Evolutionary conservation across 2,888 invertebrate genomes (phyloP).

Genomic region (Sinhomidia bicolor): DNA sequence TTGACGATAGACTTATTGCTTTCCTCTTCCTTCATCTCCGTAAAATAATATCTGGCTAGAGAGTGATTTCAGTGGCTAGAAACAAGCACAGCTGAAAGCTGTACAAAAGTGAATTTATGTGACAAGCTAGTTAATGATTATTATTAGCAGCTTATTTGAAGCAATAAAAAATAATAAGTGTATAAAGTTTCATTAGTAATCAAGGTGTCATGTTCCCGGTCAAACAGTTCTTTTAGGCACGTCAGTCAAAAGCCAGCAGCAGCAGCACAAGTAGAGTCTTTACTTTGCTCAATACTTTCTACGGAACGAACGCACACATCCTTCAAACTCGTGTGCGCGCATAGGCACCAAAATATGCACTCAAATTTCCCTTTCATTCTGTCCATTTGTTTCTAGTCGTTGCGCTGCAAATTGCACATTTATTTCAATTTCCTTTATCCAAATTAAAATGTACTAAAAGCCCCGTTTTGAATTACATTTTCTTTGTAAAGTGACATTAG

Average conservation of each 20-base stretch:
- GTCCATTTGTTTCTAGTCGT: neutral
- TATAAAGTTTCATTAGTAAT: constrained; percentile 38
- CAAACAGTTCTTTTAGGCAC: constrained; percentile 22
- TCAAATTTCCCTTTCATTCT: constrained; percentile 23
- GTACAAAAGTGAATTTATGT: constrained; percentile 5
- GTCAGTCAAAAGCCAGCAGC: neutral
- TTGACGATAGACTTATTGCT: neutral
- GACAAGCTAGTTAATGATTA: constrained; percentile 12
- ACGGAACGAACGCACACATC: neutral
- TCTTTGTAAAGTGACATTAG: constrained; percentile 1
- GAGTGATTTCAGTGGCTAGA: too few species aligned
- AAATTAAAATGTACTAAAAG: neutral
- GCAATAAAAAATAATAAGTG: constrained; percentile 10
- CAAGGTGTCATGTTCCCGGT: constrained; percentile 35
- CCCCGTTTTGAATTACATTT: neutral
- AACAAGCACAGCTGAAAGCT: neutral
- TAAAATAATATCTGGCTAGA: neutral
- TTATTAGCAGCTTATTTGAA: constrained; percentile 4
- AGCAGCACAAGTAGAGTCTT: neutral
- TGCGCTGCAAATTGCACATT: constrained; percentile 19
- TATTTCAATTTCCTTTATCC: neutral
- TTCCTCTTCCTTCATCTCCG: neutral
- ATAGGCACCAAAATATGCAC: neutral
- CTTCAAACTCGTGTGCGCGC: neutral
- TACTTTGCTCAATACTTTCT: neutral